phyloP scores from a whole-genome alignment of 2,888 invertebrate genomes.

The Leptothorax acervorum region DNA sequence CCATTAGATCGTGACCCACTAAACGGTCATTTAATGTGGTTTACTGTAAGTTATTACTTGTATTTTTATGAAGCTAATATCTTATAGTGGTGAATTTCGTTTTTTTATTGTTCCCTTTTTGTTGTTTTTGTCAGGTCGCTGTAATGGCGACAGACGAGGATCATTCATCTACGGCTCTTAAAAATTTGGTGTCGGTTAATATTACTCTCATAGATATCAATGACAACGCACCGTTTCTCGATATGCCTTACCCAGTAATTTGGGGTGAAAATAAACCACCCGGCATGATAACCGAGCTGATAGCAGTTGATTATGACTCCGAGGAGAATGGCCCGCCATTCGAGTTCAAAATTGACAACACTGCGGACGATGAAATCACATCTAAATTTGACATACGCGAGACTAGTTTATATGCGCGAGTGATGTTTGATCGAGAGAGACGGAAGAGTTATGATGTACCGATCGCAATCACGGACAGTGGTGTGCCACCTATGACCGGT shows the following conservation, averaged over 20 bases:
- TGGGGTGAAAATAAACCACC: slow-evolving; percentile 93
- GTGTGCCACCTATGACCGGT: slow-evolving; percentile 90
- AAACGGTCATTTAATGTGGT: slow-evolving; percentile 92
- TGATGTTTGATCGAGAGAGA: slow-evolving; percentile 94
- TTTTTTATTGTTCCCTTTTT: background rate
- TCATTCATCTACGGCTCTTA: slow-evolving; percentile 88
- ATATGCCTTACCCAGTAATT: slow-evolving; percentile 93
- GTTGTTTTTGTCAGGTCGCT: slow-evolving; percentile 79
- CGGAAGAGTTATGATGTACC: slow-evolving; percentile 95
- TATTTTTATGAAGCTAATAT: background rate
- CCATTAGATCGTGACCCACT: slow-evolving; percentile 96
- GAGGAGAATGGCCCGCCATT: slow-evolving; percentile 95
- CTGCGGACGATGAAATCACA: slow-evolving; percentile 88
- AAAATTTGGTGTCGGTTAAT: slow-evolving; percentile 89
- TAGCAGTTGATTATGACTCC: slow-evolving; percentile 93
- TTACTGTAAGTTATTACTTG: slow-evolving; percentile 81
- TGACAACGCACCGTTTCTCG: slow-evolving; percentile 96
- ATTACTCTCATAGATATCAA: slow-evolving; percentile 93
- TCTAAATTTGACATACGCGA: slow-evolving; percentile 91
- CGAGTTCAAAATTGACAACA: slow-evolving; percentile 89
- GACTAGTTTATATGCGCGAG: slow-evolving; percentile 90
- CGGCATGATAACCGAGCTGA: slow-evolving; percentile 89
- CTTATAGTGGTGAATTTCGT: background rate
- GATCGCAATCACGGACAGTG: slow-evolving; percentile 95
- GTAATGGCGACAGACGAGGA: slow-evolving; percentile 92